Evolutionary conservation across 1,140 invertebrate genomes (phyloP).

Genomic region (Colletes gigas): DNA sequence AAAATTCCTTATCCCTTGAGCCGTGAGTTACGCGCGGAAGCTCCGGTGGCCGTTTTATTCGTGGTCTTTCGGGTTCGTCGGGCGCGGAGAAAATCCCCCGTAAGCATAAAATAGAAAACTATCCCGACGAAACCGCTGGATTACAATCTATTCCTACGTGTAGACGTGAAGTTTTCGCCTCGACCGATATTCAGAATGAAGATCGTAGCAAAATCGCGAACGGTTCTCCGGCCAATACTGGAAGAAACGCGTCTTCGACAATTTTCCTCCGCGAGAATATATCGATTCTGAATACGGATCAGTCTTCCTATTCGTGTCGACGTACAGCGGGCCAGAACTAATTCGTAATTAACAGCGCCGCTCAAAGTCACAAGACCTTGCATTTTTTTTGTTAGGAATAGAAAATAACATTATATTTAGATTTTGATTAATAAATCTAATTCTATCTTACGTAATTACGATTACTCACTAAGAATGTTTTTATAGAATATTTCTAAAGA

Average conservation of each 20-base stretch:
- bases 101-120: background rate
- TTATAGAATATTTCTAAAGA: too few relatives aligned
- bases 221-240: background rate
- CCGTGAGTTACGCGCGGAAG: background rate
- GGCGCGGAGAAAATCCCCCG: background rate
- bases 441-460: too few relatives aligned
- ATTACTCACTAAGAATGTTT: too few relatives aligned
- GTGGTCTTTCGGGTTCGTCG: background rate
- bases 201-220: background rate
- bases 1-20: too few relatives aligned
- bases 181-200: constrained; percentile 25
- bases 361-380: too few relatives aligned
- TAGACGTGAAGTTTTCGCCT: background rate
- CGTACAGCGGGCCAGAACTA: too few relatives aligned
- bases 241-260: background rate
- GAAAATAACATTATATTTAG: too few relatives aligned
- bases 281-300: constrained; percentile 36
- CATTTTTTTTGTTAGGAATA: too few relatives aligned
- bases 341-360: too few relatives aligned
- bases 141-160: background rate
- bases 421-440: too few relatives aligned
- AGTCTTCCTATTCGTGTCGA: background rate
- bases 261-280: background rate
- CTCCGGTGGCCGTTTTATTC: background rate
- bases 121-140: too few relatives aligned